phyloP scores from a whole-genome alignment of 2,888 invertebrate genomes.

The Platycheirus albimanus region DNA sequence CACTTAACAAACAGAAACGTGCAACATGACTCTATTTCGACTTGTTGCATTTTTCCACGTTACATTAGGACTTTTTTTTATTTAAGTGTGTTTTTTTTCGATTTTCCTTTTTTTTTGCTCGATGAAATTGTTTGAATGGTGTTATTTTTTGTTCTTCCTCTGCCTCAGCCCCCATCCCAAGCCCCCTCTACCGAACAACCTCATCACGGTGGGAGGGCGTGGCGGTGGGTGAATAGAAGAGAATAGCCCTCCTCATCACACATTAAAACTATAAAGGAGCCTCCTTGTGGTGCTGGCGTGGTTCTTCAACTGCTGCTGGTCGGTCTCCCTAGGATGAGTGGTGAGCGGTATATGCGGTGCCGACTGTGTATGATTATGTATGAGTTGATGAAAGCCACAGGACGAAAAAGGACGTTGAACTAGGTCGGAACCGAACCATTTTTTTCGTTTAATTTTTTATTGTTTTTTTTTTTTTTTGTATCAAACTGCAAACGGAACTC shows the following conservation, averaged over 20 bases:
- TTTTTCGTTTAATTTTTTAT: too few species aligned
- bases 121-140: slow-evolving; percentile 54
- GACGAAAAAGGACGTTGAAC: slow-evolving; percentile 65
- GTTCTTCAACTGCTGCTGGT: slow-evolving; percentile 45
- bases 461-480: background rate
- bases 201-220: too few species aligned
- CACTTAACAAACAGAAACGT: slow-evolving; percentile 64
- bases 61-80: slow-evolving; percentile 42
- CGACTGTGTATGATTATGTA: slow-evolving; percentile 58
- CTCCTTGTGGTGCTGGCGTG: slow-evolving; percentile 57
- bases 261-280: slow-evolving; percentile 60
- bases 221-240: slow-evolving; percentile 23
- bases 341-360: slow-evolving; percentile 40
- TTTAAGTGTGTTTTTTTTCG: background rate
- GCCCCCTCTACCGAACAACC: too few species aligned
- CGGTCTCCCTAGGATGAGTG: slow-evolving; percentile 10
- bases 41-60: slow-evolving; percentile 68
- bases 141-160: slow-evolving; percentile 26
- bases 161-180: background rate
- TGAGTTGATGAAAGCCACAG: slow-evolving; percentile 68
- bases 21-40: slow-evolving; percentile 64
- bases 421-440: background rate
- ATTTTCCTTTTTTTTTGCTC: slow-evolving; percentile 25
- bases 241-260: slow-evolving; percentile 45
- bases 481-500: slow-evolving; percentile 32